Conservation (phyloP, 1,140 invertebrate species). For the Scaptomyza hsui region DNA sequence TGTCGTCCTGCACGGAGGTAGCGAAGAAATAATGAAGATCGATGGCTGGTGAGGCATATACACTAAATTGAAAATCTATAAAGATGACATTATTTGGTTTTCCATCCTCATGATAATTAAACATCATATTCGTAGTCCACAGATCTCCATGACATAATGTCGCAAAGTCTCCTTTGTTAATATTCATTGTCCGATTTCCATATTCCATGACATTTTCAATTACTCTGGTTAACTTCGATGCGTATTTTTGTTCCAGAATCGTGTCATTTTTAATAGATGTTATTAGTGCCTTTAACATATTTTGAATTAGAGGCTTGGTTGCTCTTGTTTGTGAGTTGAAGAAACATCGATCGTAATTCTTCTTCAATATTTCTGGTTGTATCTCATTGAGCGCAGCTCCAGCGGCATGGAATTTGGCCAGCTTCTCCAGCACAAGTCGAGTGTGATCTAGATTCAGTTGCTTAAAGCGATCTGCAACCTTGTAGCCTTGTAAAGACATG, state of each 20-base stretch:
- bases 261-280: slow-evolving; percentile 44
- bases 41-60: slow-evolving; percentile 68
- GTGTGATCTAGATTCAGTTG: slow-evolving; percentile 85
- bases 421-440: slow-evolving; percentile 84
- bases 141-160: slow-evolving; percentile 87
- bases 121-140: slow-evolving; percentile 88
- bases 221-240: slow-evolving; percentile 50
- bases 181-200: slow-evolving; percentile 37
- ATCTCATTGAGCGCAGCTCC: slow-evolving; percentile 48
- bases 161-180: slow-evolving; percentile 84
- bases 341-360: slow-evolving; percentile 64
- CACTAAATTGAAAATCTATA: slow-evolving; percentile 79
- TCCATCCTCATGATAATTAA: slow-evolving; percentile 84
- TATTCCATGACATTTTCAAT: slow-evolving; percentile 59
- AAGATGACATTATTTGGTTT: slow-evolving; percentile 58
- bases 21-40: slow-evolving; percentile 75
- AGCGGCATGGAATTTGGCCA: slow-evolving; percentile 86
- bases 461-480: slow-evolving; percentile 84
- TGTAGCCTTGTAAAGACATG: slow-evolving; percentile 79
- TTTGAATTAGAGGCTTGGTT: slow-evolving; percentile 42
- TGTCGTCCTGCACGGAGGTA: slow-evolving; percentile 50
- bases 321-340: slow-evolving; percentile 57
- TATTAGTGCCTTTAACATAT: slow-evolving; percentile 43
- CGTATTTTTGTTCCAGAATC: slow-evolving; percentile 44
- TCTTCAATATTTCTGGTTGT: slow-evolving; percentile 41